Conservation (phyloP, 2,797 vertebrate genomes). For the Galagoides demidoff region DNA sequence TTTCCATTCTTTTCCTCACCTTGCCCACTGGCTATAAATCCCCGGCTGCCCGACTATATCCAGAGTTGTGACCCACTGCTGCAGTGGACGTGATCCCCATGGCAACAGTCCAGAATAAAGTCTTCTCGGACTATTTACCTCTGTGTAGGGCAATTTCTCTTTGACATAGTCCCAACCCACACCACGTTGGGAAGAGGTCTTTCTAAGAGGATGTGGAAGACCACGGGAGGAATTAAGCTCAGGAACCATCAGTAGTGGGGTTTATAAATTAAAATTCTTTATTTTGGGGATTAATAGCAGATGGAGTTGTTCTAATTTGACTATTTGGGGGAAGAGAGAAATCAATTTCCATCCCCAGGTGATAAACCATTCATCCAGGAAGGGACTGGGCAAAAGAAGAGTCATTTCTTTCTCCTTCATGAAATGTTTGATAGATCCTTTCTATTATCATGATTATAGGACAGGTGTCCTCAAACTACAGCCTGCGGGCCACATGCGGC, state of each 20-base stretch:
- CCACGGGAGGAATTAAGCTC: not conserved
- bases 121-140: not conserved
- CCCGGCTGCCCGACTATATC: too few species aligned
- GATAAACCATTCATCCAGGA: conserved; percentile 37
- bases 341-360: not conserved
- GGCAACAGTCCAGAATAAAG: not conserved
- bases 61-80: not conserved
- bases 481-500: too few species aligned
- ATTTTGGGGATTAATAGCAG: conserved; percentile 20
- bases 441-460: not conserved
- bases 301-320: conserved; percentile 49
- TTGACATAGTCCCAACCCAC: not conserved
- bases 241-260: not conserved
- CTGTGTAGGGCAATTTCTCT: not conserved
- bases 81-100: not conserved
- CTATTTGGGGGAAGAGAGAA: not conserved
- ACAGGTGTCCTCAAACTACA: too few species aligned
- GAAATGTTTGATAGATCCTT: conserved; percentile 5
- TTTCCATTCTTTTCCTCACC: not conserved
- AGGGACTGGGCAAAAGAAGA: not conserved
- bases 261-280: conserved; percentile 36
- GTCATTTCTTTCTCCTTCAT: not conserved
- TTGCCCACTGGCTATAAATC: not conserved
- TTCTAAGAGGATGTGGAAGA: not conserved
- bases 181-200: not conserved